Conservation (phyloP, 2,888 invertebrate genomes). For the Pardosa pseudoannulata region DNA sequence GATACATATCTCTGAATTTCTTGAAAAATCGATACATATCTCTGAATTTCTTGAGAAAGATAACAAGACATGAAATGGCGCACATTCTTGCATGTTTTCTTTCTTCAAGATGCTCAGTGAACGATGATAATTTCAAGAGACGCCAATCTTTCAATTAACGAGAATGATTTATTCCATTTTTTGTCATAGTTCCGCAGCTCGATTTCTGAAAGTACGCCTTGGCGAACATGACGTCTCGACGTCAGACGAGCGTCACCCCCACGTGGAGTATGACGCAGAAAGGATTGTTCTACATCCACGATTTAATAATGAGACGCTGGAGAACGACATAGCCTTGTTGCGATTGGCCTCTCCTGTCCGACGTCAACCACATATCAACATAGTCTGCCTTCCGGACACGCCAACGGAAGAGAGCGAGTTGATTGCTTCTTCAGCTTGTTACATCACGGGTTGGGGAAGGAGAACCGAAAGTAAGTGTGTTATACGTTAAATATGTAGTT, state of each 20-base stretch:
- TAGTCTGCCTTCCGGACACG: conserved; percentile 77
- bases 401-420: conserved; percentile 70
- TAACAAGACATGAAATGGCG: too few species aligned
- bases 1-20: too few species aligned
- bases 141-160: too few species aligned
- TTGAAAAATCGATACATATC: too few species aligned
- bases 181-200: conserved; percentile 27
- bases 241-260: conserved; percentile 76
- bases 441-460: conserved; percentile 79
- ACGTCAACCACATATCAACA: conserved; percentile 77
- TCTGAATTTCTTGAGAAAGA: too few species aligned
- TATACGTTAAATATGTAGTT: too few species aligned
- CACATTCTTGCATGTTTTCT: too few species aligned
- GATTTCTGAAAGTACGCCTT: conserved; percentile 77
- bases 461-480: conserved; percentile 77
- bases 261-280: conserved; percentile 77
- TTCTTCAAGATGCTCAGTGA: too few species aligned
- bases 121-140: too few species aligned
- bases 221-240: conserved; percentile 79
- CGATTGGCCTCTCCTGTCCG: conserved; percentile 75
- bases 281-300: conserved; percentile 74
- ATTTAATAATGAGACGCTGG: conserved; percentile 77
- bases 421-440: conserved; percentile 75
- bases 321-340: conserved; percentile 78
- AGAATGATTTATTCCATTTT: background rate